A percentile compares a stretch with the other conserved stretches of the same genome.
These are phyloP conservation scores for Zaprionus ornatus DNA, from an alignment of 1,140 invertebrate species.

Conservation along the genomic window DNA sequence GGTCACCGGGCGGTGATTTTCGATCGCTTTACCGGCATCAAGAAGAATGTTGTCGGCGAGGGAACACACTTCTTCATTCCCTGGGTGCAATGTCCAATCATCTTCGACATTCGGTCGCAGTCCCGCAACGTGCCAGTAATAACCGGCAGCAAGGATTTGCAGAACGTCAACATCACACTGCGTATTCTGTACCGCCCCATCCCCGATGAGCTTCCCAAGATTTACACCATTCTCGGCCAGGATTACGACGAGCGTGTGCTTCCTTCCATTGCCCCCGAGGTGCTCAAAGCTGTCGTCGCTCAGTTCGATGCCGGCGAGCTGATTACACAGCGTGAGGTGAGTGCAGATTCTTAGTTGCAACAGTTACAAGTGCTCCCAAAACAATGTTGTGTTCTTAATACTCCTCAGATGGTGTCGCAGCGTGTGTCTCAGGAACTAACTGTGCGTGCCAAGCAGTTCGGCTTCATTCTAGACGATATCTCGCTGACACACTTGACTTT, in stretches of 20 bases:
- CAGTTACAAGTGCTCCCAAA: neutral
- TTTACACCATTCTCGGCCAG: constrained; percentile 97
- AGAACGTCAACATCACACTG: constrained; percentile 99
- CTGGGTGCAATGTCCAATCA: constrained; percentile 98
- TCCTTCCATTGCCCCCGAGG: constrained; percentile 99
- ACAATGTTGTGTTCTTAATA: neutral
- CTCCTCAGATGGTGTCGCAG: constrained; percentile 92
- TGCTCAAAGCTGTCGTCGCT: constrained; percentile 99
- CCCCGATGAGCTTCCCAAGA: constrained; percentile 94
- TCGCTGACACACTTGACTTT: constrained; percentile 99
- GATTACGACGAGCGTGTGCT: constrained; percentile 99
- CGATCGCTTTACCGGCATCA: constrained; percentile 98
- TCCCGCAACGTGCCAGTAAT: constrained; percentile 98
- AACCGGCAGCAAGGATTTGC: constrained; percentile 99
- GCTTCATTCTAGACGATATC: constrained; percentile 99
- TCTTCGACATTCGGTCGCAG: constrained; percentile 98
- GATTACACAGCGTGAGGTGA: constrained; percentile 97
- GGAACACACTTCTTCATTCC: constrained; percentile 99
- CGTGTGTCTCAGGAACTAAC: constrained; percentile 97
- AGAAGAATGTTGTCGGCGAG: constrained; percentile 96
- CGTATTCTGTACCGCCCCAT: constrained; percentile 98
- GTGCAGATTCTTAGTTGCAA: neutral
- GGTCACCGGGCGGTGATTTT: constrained; percentile 99
- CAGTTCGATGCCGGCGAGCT: constrained; percentile 99
- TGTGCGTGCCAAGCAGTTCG: constrained; percentile 97